Base-by-base conservation (phyloP, 2,797 vertebrate genomes). In the Malurus leucopterus region DNA sequence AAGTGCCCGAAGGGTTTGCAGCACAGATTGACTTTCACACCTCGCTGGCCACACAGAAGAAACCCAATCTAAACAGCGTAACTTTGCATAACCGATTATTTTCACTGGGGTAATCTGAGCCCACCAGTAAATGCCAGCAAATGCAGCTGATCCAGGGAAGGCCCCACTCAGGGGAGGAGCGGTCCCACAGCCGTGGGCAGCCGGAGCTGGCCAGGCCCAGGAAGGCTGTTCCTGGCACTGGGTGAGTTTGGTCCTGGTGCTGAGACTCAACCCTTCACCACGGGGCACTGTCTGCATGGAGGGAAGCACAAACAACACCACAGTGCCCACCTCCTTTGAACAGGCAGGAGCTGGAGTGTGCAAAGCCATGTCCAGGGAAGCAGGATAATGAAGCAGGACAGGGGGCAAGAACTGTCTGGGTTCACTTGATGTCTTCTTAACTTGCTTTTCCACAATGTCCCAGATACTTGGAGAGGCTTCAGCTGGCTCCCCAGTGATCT, bases 81-180 rank as follows among this genome's bases (percentile, higher is more conserved):
- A 89, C 93, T 95, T 93, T 92, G 93, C 94, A 93, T 95, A 94
- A 93, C 93, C 30, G 81, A 93, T 94, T 95, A 92, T 96, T 93
- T 94, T 94, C 93, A 95, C 93, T 76, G 81, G 77, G 63, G 92
- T 93, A 95, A 96, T 86, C 41, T 46, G 91, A 96, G 94, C 93
- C 81, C 13, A 27, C 41, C 94, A 88, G 81, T 72, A 88, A 88
- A 93, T 93, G 79, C 83, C 93, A 49, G 29, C 20, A 86, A 93
- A 90, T 73, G 76, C 6, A 0, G 44, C 50, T 71, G 90, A 86
- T 82, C 81, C 83, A 53, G 58, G 76, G 72, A 79, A 93, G 87
- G 92, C 69, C 88, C 78, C 1, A 8, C 75, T 47, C 5, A 1
- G 72, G 89, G 91, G 51, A 62, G 58, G 29, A 75, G 10, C 0